A percentile compares a stretch with the other conserved stretches of the same genome.
phyloP scores from a whole-genome alignment of 2,113 vertebrate species.

The Pholis gunnellus region DNA sequence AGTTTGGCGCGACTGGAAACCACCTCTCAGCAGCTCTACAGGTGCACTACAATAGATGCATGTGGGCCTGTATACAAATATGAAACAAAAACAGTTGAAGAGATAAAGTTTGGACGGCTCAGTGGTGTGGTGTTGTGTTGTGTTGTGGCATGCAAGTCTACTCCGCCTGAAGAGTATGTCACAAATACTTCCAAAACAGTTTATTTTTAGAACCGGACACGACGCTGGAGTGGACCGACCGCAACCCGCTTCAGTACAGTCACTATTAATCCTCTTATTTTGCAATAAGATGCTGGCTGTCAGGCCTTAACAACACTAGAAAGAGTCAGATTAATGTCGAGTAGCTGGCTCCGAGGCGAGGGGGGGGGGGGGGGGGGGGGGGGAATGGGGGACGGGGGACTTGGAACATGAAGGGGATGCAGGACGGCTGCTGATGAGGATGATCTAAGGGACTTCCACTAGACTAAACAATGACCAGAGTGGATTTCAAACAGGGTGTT shows the following conservation, averaged over 20 bases:
- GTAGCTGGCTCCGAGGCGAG: conserved; percentile 23
- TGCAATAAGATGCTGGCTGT: conserved; percentile 24
- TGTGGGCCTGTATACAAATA: neutral
- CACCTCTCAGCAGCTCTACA: conserved; percentile 41
- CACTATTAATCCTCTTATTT: conserved; percentile 39
- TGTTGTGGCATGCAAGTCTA: neutral
- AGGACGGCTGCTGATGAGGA: conserved; percentile 69
- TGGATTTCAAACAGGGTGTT: conserved; percentile 76
- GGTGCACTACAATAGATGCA: conserved; percentile 40
- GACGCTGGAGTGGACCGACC: neutral
- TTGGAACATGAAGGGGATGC: conserved; percentile 58
- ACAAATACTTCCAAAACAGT: conserved; percentile 15
- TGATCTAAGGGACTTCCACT: conserved; percentile 76
- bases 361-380: conserved; percentile 25
- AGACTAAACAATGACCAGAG: conserved; percentile 83
- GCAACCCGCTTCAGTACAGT: conserved; percentile 52
- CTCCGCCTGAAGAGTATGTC: neutral
- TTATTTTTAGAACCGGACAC: conserved; percentile 32
- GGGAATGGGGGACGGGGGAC: conserved; percentile 24
- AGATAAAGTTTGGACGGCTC: neutral
- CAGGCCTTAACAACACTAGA: conserved; percentile 47
- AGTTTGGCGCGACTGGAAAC: conserved; percentile 59
- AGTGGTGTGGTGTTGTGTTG: neutral
- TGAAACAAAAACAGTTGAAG: neutral
- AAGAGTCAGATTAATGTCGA: conserved; percentile 28